Base-by-base conservation (phyloP, 2,888 invertebrate species). In the Phania funesta region DNA sequence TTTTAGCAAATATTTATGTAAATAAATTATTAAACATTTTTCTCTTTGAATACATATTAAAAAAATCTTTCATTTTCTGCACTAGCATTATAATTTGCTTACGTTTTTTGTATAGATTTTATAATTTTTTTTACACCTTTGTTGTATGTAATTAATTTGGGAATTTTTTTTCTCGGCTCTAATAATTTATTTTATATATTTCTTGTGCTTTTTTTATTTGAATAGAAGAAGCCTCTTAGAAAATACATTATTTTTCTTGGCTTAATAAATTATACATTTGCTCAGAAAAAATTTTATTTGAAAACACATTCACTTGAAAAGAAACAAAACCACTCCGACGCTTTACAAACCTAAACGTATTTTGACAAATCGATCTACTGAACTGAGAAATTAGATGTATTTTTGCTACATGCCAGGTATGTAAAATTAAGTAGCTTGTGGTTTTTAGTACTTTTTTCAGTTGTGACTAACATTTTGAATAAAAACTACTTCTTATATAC, bases 351-450 rank as follows among this genome's bases (percentile, higher is more conserved):
- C 52, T 62, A 48, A 77, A 77, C 64, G 56, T 78, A 62, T 68
- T 74, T 79, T 79, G 79, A 74, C 79, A 79, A 79, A 79, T 74
- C 79, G 79, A 79, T 79, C 79, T 79, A 65, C 79, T 73, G 73
- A 79, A 79, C 78, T 79, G 71, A 71, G 56, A 71, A 78, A 58
- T 58, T 38, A 71, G 44, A 56, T 78, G 64, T 58, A 68, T 16
- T 67, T 58, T 44, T 18, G 8, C 18, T 18, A 24, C 0, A 24
- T 13, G 44, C 62, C n/a, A n/a, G n/a, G n/a, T n/a, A n/a, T n/a
- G n/a, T n/a, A n/a, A n/a, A n/a, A n/a, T n/a, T n/a, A n/a, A n/a
- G n/a, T n/a, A n/a, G n/a, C n/a, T n/a, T n/a, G n/a, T n/a, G n/a
- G n/a, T n/a, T n/a, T n/a, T n/a, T n/a, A n/a, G n/a, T n/a, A n/a